Conservation (phyloP, 2,797 vertebrate species). For the Malacoctenus gilli region DNA sequence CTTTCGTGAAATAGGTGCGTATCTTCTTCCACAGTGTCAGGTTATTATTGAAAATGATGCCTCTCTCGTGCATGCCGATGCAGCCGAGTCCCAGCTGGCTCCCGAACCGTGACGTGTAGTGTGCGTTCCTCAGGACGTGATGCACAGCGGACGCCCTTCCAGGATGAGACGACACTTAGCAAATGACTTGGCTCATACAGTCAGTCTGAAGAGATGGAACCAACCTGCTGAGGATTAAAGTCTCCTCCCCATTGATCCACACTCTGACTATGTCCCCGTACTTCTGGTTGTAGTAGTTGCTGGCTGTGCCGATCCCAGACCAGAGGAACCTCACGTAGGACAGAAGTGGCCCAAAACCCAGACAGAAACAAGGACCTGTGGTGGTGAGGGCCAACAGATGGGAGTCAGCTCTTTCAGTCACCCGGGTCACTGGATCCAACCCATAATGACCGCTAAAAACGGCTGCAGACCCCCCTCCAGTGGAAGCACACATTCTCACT, state of each 20-base stretch:
- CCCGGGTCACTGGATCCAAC: too few relatives aligned
- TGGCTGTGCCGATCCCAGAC: conserved; percentile 92
- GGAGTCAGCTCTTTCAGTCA: too few relatives aligned
- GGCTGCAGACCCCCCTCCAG: too few relatives aligned
- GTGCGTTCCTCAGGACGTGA: conserved; percentile 87
- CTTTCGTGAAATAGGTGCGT: conserved; percentile 90
- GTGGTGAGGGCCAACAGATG: not conserved
- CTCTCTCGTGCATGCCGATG: conserved; percentile 93
- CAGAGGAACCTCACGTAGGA: conserved; percentile 91
- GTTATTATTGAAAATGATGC: conserved; percentile 95
- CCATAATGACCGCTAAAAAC: too few relatives aligned
- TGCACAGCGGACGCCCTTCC: conserved; percentile 88
- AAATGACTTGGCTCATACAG: too few relatives aligned
- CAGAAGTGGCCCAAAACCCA: conserved; percentile 91
- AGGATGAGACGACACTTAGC: not conserved
- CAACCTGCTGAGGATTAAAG: conserved; percentile 93
- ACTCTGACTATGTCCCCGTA: conserved; percentile 94
- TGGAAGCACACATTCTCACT: too few relatives aligned
- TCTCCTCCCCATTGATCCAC: conserved; percentile 95
- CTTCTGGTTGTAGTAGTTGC: conserved; percentile 93
- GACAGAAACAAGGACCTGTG: conserved; percentile 89
- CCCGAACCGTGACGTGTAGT: conserved; percentile 89
- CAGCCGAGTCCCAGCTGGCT: conserved; percentile 89
- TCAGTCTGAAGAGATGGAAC: conserved; percentile 8
- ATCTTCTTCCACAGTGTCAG: conserved; percentile 87